phyloP scores from a whole-genome alignment of 2,888 invertebrate genomes.

The Trypoxylon attenuatum region DNA sequence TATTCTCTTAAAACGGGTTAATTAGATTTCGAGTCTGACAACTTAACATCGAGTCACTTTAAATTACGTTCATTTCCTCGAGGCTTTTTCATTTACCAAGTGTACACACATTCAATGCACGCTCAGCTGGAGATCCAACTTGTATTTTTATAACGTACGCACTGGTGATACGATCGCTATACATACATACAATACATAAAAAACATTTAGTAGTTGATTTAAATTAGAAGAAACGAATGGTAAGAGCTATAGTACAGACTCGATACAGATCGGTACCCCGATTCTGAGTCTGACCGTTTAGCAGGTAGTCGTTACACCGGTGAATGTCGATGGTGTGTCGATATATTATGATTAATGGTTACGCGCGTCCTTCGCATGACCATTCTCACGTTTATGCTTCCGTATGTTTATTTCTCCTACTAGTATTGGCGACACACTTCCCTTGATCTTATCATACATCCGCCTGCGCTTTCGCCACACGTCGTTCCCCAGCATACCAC shows the following conservation, averaged over 20 bases:
- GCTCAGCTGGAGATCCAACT: no score
- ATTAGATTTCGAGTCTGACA: background rate
- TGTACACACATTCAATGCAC: no score
- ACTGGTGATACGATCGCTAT: no score
- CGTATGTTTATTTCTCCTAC: slow-evolving; percentile 9
- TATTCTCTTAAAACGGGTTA: background rate
- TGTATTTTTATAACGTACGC: no score
- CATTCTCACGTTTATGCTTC: slow-evolving; percentile 41
- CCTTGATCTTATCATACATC: slow-evolving; percentile 8
- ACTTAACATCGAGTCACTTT: background rate
- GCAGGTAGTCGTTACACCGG: slow-evolving; percentile 11
- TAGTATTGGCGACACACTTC: slow-evolving; percentile 21
- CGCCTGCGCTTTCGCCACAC: background rate
- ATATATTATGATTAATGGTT: slow-evolving; percentile 52
- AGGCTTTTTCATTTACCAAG: no score
- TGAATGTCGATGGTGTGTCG: slow-evolving; percentile 13
- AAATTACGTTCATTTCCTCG: background rate
- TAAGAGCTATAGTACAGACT: background rate
- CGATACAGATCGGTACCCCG: slow-evolving; percentile 2
- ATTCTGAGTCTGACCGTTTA: slow-evolving; percentile 31
- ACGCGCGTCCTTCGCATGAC: slow-evolving; percentile 26
- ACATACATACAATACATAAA: no score
- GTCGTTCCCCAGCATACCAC: background rate
- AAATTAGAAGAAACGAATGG: no score
- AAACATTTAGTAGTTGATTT: no score